phyloP scores from a whole-genome alignment of 2,797 vertebrate species.

The Sylvilagus floridanus region DNA sequence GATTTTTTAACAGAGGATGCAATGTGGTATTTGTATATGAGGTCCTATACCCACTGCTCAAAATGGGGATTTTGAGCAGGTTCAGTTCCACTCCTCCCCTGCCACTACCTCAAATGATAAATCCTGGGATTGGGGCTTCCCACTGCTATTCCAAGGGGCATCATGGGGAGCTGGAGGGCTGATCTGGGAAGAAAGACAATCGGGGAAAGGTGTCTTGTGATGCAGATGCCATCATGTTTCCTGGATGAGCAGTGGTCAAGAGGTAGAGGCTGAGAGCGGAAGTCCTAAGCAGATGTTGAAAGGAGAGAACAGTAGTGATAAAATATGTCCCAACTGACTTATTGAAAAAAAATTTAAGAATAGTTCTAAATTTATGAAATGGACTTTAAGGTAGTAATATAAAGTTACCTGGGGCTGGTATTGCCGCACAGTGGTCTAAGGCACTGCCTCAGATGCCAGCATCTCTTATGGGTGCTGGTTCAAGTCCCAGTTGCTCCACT shows the following conservation, averaged over 20 bases:
- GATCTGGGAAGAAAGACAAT: background rate
- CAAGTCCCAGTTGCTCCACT: too few relatives aligned
- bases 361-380: too few relatives aligned
- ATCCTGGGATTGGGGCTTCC: background rate
- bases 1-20: background rate
- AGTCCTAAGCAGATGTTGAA: background rate
- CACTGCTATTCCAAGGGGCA: background rate
- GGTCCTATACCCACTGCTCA: background rate
- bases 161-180: background rate
- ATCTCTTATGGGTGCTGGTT: too few relatives aligned
- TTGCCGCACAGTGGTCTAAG: too few relatives aligned
- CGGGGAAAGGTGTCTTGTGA: background rate
- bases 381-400: too few relatives aligned
- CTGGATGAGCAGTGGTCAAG: background rate
- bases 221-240: background rate
- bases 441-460: too few relatives aligned
- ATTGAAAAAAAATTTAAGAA: too few relatives aligned
- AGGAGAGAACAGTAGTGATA: background rate
- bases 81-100: background rate
- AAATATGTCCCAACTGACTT: background rate
- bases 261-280: background rate
- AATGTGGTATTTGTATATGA: background rate
- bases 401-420: too few relatives aligned
- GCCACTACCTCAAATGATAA: background rate
- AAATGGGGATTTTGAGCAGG: background rate